Percentiles rank a stretch among this genome's conserved stretches.
Evolutionary conservation across 2,888 invertebrate genomes (phyloP).

Genomic region (Andrena praecox): DNA sequence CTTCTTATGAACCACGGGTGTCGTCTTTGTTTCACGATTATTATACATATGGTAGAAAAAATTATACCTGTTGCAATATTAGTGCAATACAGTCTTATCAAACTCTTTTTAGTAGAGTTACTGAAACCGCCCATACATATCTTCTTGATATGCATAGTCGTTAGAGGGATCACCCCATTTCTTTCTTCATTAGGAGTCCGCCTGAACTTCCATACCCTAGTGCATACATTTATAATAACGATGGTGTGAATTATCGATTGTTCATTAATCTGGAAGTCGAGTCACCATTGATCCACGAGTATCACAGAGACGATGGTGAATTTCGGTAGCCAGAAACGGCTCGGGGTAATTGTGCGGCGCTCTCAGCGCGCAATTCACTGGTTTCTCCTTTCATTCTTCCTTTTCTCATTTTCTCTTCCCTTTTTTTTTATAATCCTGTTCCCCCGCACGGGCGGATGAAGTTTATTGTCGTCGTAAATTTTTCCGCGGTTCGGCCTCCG

Average conservation of each 20-base stretch:
- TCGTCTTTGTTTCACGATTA: no score
- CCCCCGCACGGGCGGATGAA: conserved; percentile 48
- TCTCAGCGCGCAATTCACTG: conserved; percentile 23
- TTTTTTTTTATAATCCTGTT: conserved; percentile 52
- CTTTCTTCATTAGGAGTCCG: not conserved
- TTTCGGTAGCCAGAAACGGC: conserved; percentile 28
- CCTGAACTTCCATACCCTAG: not conserved
- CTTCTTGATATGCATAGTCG: not conserved
- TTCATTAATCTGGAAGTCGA: not conserved
- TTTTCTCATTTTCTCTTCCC: not conserved
- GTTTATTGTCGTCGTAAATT: conserved; percentile 66
- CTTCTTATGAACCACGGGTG: no score
- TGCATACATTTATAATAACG: not conserved
- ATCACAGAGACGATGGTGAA: conserved; percentile 12
- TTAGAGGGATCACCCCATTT: not conserved
- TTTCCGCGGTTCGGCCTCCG: conserved; percentile 55
- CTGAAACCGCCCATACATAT: not conserved
- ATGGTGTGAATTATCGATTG: not conserved
- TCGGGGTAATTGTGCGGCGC: conserved; percentile 31
- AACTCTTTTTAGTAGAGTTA: no score
- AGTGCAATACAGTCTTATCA: no score
- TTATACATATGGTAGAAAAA: no score
- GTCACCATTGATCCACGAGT: not conserved
- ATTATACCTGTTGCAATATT: no score
- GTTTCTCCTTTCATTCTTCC: conserved; percentile 26